Base-by-base conservation (phyloP, 2,888 invertebrate genomes). In the Trilocha varians region DNA sequence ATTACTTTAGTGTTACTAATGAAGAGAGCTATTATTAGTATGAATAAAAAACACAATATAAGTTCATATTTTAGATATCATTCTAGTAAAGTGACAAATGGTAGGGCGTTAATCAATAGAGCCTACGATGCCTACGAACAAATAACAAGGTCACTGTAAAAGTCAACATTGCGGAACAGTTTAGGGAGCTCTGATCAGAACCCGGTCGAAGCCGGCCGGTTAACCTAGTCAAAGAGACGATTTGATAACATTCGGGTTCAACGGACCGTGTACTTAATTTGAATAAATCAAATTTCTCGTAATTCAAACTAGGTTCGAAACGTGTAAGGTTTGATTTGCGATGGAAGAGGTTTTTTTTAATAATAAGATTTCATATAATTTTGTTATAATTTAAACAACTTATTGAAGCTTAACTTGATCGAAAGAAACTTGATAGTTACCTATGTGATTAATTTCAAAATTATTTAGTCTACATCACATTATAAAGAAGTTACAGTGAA, bases 241-340 rank as follows among this genome's bases (percentile, higher is more conserved):
- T 75, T 75, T 73, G 74, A 77, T 72, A 73, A 70, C 69, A 66
- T 72, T 72, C 64, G 62, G 58, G 53, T 57, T 52, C 64, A 59
- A 59, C 69, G 64, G 70, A 65, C 66, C 69, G 59, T 63, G 58
- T 65, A 63, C 56, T 65, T 70, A 68, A 74, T 76, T 75, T 74
- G 68, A 75, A 75, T 76, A 73, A 74, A 78, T 79, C 74, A 71
- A 78, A 75, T 71, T 68, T 64, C 59, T 53, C 51, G 58, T 60
- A 62, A 67, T 65, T 65, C 61, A 48, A 54, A 56, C 53, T 53
- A 54, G 47, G 53, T 50, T 47, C 43, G 40, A 42, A 53, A 50
- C 55, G 42, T 51, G 17, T 25, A 25, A 25, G 8, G 25, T 25
- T 25, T 25, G 25, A 25, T 9, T 4, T 25, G 6, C 25, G 25